Percentiles rank a stretch among this genome's conserved stretches.
These are phyloP conservation scores for Pterois miles DNA, from an alignment of 2,797 vertebrate genomes.

Conservation along the genomic window DNA sequence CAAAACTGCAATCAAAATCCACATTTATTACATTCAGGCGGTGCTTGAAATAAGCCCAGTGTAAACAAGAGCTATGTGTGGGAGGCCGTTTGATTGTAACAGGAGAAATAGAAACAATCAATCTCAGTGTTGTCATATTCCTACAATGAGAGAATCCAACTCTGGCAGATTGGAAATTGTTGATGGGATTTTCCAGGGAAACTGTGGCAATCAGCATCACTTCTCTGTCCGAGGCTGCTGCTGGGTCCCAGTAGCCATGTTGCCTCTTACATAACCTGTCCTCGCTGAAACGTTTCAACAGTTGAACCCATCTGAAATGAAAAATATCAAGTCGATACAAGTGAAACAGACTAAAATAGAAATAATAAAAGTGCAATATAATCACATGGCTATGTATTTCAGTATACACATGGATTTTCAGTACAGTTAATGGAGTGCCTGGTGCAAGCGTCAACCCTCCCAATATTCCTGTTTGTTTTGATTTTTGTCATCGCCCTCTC, in stretches of 20 bases:
- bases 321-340: not conserved
- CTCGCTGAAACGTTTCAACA: not conserved
- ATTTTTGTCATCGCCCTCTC: too few relatives aligned
- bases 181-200: conserved; percentile 43
- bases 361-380: not conserved
- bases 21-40: not conserved
- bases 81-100: not conserved
- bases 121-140: conserved; percentile 7
- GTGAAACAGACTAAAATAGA: not conserved
- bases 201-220: not conserved
- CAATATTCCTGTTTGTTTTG: too few relatives aligned
- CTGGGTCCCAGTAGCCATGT: not conserved
- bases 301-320: not conserved
- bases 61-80: conserved; percentile 5
- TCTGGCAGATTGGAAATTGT: conserved; percentile 16
- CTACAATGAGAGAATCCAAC: conserved; percentile 18
- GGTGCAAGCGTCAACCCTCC: too few relatives aligned
- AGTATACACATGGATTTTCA: too few relatives aligned
- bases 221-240: not conserved
- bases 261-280: conserved; percentile 6
- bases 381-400: not conserved
- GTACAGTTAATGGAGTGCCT: too few relatives aligned
- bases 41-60: not conserved
- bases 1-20: not conserved
- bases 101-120: conserved; percentile 19